These are phyloP conservation scores for Reticulitermes speratus DNA, from an alignment of 1,140 invertebrate genomes.

Conservation along the genomic window DNA sequence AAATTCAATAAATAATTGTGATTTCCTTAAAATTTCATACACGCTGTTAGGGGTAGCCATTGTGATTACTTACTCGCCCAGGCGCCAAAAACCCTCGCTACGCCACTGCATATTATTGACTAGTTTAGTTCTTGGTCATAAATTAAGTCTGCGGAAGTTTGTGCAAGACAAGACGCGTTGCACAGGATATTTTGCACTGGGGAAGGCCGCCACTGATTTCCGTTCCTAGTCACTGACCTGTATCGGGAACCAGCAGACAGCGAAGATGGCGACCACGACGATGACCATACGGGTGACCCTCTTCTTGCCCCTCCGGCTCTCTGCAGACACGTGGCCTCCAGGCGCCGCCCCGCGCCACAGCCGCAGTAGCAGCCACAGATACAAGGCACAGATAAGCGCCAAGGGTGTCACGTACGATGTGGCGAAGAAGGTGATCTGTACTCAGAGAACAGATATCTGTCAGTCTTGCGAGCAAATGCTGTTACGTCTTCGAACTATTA, in stretches of 20 bases:
- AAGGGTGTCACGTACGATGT: constrained; percentile 84
- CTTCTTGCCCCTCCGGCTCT: constrained; percentile 78
- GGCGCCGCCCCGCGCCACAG: constrained; percentile 80
- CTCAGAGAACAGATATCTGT: neutral
- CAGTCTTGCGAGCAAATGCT: no score
- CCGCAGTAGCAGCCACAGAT: constrained; percentile 85
- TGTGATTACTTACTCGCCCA: no score
- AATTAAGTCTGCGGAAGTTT: neutral
- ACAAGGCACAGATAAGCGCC: constrained; percentile 84
- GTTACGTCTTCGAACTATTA: no score
- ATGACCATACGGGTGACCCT: constrained; percentile 92
- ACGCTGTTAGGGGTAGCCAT: no score
- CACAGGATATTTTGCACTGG: neutral
- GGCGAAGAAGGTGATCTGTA: constrained; percentile 77
- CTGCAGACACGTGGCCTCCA: constrained; percentile 66
- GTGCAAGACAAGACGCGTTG: neutral
- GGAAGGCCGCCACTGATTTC: neutral
- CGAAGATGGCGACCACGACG: constrained; percentile 92
- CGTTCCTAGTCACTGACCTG: constrained; percentile 59
- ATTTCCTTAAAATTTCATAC: no score
- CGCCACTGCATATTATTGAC: no score
- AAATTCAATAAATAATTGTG: no score
- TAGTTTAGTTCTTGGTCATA: no score
- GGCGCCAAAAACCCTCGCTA: no score
- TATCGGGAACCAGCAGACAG: constrained; percentile 93